Conservation (phyloP, 2,888 invertebrate species). For the Auanema freiburgensis region DNA sequence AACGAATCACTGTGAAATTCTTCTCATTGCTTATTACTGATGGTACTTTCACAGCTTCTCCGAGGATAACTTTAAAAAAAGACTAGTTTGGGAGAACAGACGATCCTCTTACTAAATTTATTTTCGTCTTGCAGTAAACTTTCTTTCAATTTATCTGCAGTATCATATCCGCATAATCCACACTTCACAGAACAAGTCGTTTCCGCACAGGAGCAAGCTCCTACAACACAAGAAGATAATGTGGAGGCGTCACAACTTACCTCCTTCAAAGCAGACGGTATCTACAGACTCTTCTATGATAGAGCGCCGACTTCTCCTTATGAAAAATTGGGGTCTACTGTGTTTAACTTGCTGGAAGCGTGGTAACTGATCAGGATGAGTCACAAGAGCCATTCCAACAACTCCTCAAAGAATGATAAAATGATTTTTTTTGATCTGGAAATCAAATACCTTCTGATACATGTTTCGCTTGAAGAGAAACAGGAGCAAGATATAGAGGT, state of each 20-base stretch:
- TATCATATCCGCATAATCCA: slow-evolving; percentile 27
- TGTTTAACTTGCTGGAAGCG: slow-evolving; percentile 21
- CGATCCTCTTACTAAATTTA: slow-evolving; percentile 27
- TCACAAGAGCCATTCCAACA: slow-evolving; percentile 37
- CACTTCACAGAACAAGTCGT: slow-evolving; percentile 46
- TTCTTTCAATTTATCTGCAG: slow-evolving; percentile 7
- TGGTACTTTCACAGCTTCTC: not conserved
- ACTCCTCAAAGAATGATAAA: slow-evolving; percentile 19
- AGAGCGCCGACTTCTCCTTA: slow-evolving; percentile 2
- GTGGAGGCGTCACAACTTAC: slow-evolving; percentile 6
- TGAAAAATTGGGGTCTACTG: too few relatives aligned
- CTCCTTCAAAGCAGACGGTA: slow-evolving; percentile 42
- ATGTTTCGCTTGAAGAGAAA: slow-evolving; percentile 50
- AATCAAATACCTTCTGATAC: not conserved
- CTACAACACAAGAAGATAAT: slow-evolving; percentile 21
- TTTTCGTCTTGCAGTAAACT: slow-evolving; percentile 13
- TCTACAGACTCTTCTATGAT: slow-evolving; percentile 29
- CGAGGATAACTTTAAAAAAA: not conserved
- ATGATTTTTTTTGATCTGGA: not conserved
- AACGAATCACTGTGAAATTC: not conserved
- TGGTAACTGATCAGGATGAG: slow-evolving; percentile 37
- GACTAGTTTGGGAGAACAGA: too few relatives aligned
- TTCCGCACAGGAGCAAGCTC: slow-evolving; percentile 57
- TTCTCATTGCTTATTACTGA: not conserved
- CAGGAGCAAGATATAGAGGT: slow-evolving; percentile 52